phyloP scores from a whole-genome alignment of 2,797 vertebrate species.

The Gymnothorax reevesii region DNA sequence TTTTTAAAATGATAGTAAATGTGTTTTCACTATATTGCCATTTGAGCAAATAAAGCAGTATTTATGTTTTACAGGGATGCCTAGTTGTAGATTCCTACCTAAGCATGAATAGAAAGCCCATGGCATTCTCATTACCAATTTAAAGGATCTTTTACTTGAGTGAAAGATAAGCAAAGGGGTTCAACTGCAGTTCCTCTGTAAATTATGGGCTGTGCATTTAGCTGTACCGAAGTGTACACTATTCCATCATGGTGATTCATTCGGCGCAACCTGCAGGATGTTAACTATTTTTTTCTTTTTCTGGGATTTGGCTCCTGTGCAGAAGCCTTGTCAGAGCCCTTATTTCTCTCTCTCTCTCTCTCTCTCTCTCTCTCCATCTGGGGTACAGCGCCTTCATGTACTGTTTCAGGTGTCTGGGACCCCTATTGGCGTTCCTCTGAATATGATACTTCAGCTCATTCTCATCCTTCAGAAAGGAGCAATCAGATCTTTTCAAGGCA shows the following conservation, averaged over 20 bases:
- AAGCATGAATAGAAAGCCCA: neutral
- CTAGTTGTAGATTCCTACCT: neutral
- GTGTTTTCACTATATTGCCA: neutral
- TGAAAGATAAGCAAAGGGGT: neutral
- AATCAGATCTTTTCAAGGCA: constrained; percentile 55
- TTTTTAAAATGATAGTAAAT: neutral
- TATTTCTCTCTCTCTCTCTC: constrained; percentile 40
- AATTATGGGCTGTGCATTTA: constrained; percentile 35
- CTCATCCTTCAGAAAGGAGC: constrained; percentile 44
- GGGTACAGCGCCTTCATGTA: neutral
- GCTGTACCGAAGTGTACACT: constrained; percentile 35
- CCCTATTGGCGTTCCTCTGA: constrained; percentile 19
- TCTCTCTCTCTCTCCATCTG: constrained; percentile 32
- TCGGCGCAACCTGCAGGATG: neutral
- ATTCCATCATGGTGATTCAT: constrained; percentile 42
- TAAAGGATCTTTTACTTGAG: neutral
- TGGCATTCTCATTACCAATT: neutral
- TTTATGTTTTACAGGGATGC: neutral
- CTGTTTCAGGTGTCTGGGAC: neutral
- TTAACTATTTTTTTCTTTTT: constrained; percentile 15
- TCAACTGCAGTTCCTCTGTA: constrained; percentile 4
- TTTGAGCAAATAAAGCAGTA: neutral
- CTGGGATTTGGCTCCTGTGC: neutral
- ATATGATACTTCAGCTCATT: constrained; percentile 42
- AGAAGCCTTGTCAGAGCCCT: constrained; percentile 32